Percentiles rank a stretch among this genome's conserved stretches.
Conservation (phyloP, 1,140 invertebrate species). For the Brachionus asplanchnoidis region DNA sequence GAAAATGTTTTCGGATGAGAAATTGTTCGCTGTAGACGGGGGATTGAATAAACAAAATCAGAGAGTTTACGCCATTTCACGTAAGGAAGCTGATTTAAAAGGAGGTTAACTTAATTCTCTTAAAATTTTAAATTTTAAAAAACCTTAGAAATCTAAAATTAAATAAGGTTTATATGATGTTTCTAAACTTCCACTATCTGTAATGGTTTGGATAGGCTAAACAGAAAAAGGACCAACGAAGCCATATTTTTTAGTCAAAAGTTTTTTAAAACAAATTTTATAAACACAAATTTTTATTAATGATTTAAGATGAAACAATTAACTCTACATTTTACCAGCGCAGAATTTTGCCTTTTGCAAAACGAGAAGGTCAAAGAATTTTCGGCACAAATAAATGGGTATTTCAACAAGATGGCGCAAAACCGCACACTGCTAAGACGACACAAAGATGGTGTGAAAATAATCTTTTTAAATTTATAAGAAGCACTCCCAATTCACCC, state of each 20-base stretch:
- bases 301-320: neutral
- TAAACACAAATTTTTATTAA: neutral
- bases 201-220: neutral
- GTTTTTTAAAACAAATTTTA: neutral
- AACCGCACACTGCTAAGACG: neutral
- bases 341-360: neutral
- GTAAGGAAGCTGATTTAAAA: neutral
- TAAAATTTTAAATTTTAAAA: neutral
- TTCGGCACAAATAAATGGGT: neutral
- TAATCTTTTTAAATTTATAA: neutral
- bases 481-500: neutral
- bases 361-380: neutral
- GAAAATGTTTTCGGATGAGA: neutral
- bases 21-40: neutral
- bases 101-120: neutral
- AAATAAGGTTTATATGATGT: neutral
- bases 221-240: neutral
- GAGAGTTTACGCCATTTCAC: too few relatives aligned
- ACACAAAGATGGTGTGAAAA: neutral
- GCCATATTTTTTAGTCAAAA: neutral
- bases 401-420: neutral
- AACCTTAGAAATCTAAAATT: neutral
- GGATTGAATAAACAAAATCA: too few relatives aligned
- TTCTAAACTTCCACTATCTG: neutral
- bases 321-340: neutral